Evolutionary conservation across 2,797 vertebrate genomes (phyloP).

Genomic region (Hydrophis major): DNA sequence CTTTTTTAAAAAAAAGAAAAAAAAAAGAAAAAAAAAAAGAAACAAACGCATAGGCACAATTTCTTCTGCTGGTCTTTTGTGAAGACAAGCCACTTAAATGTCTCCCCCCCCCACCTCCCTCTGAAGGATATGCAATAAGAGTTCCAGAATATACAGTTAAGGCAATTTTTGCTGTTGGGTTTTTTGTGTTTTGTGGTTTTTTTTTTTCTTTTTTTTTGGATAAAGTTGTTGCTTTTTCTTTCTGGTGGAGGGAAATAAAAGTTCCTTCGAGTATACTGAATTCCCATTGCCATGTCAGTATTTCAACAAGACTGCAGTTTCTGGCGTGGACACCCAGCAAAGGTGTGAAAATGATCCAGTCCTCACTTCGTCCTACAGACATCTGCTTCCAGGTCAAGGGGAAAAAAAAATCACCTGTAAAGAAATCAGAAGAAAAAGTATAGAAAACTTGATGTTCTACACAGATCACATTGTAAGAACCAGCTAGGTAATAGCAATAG

Average conservation of each 20-base stretch:
- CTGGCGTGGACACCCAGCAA: slow-evolving; percentile 46
- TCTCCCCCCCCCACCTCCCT: slow-evolving; percentile 53
- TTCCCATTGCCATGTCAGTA: slow-evolving; percentile 53
- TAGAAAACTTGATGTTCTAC: neutral
- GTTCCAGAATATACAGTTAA: slow-evolving; percentile 69
- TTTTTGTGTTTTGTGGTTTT: neutral
- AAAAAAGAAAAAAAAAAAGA: slow-evolving; percentile 42
- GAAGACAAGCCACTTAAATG: slow-evolving; percentile 61
- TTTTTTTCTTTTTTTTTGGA: slow-evolving; percentile 35
- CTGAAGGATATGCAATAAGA: slow-evolving; percentile 58
- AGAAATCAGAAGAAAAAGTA: neutral
- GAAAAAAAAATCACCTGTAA: slow-evolving; percentile 20
- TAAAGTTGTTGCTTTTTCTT: slow-evolving; percentile 49
- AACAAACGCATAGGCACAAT: slow-evolving; percentile 76
- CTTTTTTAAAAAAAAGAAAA: slow-evolving; percentile 4
- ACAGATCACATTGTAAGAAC: neutral
- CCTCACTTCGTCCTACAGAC: slow-evolving; percentile 49
- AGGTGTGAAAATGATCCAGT: neutral
- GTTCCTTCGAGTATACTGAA: slow-evolving; percentile 54
- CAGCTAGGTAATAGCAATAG: neutral
- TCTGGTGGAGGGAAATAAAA: slow-evolving; percentile 6
- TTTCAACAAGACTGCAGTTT: slow-evolving; percentile 61
- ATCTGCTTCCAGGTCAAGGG: slow-evolving; percentile 46
- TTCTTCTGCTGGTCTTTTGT: slow-evolving; percentile 67
- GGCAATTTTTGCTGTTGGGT: slow-evolving; percentile 65